Base-by-base conservation (phyloP, 2,113 vertebrate species). In the Pedetes capensis region DNA sequence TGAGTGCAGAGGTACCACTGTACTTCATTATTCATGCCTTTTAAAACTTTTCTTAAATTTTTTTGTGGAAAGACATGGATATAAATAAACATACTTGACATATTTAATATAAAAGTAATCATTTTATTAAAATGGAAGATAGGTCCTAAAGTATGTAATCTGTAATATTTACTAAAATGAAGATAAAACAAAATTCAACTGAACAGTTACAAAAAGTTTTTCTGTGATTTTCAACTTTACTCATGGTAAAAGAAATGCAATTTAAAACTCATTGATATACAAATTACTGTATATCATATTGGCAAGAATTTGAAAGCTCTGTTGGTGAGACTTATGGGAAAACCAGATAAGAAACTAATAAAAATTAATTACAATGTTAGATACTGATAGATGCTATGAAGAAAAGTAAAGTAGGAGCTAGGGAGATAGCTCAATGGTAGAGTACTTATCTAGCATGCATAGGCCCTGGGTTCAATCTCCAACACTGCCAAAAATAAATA, bases 401-500 rank as follows among this genome's bases (percentile, higher is more conserved):
- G 47, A 85, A 95, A 71, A 64, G 51, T 69, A 44, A 37, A 49
- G 34, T 10, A 79, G n/a, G 49, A 81, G n/a, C n/a, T n/a, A n/a
- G n/a, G n/a, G n/a, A n/a, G n/a, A n/a, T n/a, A n/a, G n/a, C n/a
- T n/a, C n/a, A n/a, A n/a, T n/a, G n/a, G n/a, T n/a, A n/a, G n/a
- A n/a, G n/a, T n/a, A n/a, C n/a, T n/a, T n/a, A n/a, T n/a, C n/a
- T n/a, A n/a, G n/a, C n/a, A n/a, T n/a, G n/a, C n/a, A n/a, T n/a
- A n/a, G n/a, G n/a, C n/a, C n/a, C n/a, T n/a, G n/a, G n/a, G n/a
- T n/a, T n/a, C n/a, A n/a, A n/a, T n/a, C n/a, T n/a, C n/a, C n/a
- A n/a, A n/a, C n/a, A n/a, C n/a, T n/a, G n/a, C n/a, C n/a, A 85
- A 95, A 71, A 64, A 51, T 69, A 44, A 37, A 49, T 27, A 95